Conservation (phyloP, 2,888 invertebrate genomes). For the Diadromus collaris region DNA sequence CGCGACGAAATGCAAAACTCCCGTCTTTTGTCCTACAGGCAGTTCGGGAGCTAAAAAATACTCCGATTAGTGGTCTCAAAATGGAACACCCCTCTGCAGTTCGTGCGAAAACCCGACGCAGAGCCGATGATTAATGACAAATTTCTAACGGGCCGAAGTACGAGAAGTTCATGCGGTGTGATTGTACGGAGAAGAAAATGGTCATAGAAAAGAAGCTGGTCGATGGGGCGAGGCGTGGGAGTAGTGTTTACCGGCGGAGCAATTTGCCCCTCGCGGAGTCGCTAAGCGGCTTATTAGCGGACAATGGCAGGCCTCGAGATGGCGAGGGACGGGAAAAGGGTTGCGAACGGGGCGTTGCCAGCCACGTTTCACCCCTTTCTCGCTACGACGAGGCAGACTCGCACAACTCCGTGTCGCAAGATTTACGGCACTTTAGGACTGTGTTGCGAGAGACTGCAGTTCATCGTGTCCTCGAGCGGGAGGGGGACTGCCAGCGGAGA, state of each 20-base stretch:
- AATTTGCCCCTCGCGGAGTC: constrained; percentile 74
- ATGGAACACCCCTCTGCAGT: constrained; percentile 8
- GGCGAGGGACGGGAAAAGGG: constrained; percentile 61
- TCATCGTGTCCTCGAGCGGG: constrained; percentile 15
- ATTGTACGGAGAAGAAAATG: constrained; percentile 23
- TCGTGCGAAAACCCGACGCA: no score
- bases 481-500: constrained; percentile 33
- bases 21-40: no score
- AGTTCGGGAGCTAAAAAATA: no score
- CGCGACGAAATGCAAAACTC: no score
- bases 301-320: constrained; percentile 66
- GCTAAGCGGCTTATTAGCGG: constrained; percentile 77
- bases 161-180: constrained; percentile 22
- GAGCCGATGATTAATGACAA: constrained; percentile 59
- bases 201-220: constrained; percentile 42
- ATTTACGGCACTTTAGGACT: constrained; percentile 66
- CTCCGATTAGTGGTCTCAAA: neutral
- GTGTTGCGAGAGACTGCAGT: constrained; percentile 41
- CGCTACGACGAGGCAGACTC: constrained; percentile 35
- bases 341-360: constrained; percentile 62
- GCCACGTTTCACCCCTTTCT: constrained; percentile 62
- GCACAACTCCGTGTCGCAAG: constrained; percentile 60
- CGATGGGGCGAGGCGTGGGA: constrained; percentile 68
- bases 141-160: constrained; percentile 48
- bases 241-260: constrained; percentile 74